A percentile compares a stretch with the other conserved stretches of the same genome.
These are phyloP conservation scores for Alauda arvensis DNA, from an alignment of 2,797 vertebrate genomes.

Conservation along the genomic window DNA sequence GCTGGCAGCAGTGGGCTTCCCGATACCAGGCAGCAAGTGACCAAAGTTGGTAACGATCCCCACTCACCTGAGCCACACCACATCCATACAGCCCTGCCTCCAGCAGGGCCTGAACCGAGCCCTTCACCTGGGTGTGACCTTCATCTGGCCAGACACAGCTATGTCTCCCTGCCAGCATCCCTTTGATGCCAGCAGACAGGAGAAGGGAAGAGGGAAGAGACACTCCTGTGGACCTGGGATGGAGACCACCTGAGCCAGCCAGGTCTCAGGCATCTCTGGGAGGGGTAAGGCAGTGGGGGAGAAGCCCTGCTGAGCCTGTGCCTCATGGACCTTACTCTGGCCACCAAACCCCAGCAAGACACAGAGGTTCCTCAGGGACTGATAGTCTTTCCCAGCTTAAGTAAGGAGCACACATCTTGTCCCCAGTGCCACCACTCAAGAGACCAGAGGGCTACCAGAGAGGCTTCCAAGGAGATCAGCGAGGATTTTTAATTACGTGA, in stretches of 20 bases:
- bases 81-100: neutral
- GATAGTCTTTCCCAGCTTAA: neutral
- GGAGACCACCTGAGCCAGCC: neutral
- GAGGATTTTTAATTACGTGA: neutral
- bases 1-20: neutral
- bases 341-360: neutral
- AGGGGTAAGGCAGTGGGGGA: neutral
- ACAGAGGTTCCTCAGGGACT: neutral
- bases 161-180: neutral
- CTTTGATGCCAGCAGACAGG: neutral
- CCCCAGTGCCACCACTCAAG: neutral
- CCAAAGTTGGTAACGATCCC: neutral
- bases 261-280: neutral
- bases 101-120: fast-evolving
- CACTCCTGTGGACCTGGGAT: neutral
- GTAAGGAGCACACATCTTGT: neutral
- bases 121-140: too few species aligned
- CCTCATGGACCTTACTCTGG: neutral
- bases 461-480: neutral
- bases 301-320: too few species aligned
- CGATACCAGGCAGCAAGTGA: neutral
- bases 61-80: neutral
- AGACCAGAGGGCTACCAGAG: neutral
- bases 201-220: neutral
- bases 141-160: fast-evolving